Conservation (phyloP, 1,140 invertebrate genomes). For the Episyrphus balteatus region DNA sequence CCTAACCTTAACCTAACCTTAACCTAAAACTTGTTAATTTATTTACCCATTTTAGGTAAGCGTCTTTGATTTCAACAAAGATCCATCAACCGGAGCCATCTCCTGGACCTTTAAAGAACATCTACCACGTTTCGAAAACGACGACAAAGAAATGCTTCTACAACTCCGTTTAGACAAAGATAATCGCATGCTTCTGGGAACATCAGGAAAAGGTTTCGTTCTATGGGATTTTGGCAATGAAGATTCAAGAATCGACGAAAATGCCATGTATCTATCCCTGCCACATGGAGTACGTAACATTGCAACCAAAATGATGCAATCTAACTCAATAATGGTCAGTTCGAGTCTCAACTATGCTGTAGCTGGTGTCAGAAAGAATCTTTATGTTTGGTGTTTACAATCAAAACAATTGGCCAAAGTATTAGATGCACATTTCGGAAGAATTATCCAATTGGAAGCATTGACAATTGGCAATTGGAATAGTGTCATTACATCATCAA, state of each 20-base stretch:
- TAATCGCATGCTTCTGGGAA: constrained; percentile 68
- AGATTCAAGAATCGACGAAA: constrained; percentile 24
- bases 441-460: constrained; percentile 84
- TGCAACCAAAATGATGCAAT: constrained; percentile 74
- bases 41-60: constrained; percentile 30
- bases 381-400: constrained; percentile 87
- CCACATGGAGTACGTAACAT: constrained; percentile 90
- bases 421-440: constrained; percentile 91
- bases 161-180: constrained; percentile 73
- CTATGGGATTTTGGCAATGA: constrained; percentile 52
- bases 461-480: constrained; percentile 84
- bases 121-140: constrained; percentile 52
- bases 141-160: constrained; percentile 61
- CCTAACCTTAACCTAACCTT: too few relatives aligned
- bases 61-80: constrained; percentile 24
- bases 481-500: constrained; percentile 90
- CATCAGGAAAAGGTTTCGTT: constrained; percentile 71
- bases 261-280: constrained; percentile 59
- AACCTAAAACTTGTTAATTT: constrained; percentile 4
- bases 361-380: constrained; percentile 89
- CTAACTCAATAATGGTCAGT: constrained; percentile 84
- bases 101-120: constrained; percentile 50
- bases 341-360: constrained; percentile 84
- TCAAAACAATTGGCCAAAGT: constrained; percentile 75
- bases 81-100: constrained; percentile 39